Conservation (phyloP, 2,888 invertebrate genomes). For the Drosophila subsilvestris region DNA sequence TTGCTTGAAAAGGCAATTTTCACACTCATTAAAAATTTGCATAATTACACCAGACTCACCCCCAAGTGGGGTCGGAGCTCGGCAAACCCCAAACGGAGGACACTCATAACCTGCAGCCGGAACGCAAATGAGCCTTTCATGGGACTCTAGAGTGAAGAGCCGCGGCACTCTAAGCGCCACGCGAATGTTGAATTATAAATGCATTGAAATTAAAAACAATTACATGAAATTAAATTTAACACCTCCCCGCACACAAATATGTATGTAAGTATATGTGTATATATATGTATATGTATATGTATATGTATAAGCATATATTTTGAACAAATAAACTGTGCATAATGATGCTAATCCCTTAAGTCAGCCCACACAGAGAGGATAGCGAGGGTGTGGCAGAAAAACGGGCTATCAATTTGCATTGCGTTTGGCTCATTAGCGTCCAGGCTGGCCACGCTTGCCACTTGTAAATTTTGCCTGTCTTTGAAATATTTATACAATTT, state of each 20-base stretch:
- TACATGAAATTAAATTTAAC: slow-evolving; percentile 65
- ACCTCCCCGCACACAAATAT: slow-evolving; percentile 30
- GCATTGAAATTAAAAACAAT: slow-evolving; percentile 75
- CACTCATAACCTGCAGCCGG: slow-evolving; percentile 64
- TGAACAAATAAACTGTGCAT: slow-evolving; percentile 70
- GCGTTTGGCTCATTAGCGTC: slow-evolving; percentile 73
- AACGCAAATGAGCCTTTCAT: slow-evolving; percentile 70
- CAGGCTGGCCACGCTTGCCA: slow-evolving; percentile 48
- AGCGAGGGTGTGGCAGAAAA: slow-evolving; percentile 26
- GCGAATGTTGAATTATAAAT: slow-evolving; percentile 69
- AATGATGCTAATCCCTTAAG: slow-evolving; percentile 78
- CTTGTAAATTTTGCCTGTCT: slow-evolving; percentile 54
- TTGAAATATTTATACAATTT: slow-evolving; percentile 56
- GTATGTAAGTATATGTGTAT: neutral
- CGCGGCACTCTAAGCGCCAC: slow-evolving; percentile 45
- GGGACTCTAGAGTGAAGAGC: slow-evolving; percentile 52
- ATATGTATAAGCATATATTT: slow-evolving; percentile 9
- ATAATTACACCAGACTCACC: slow-evolving; percentile 64
- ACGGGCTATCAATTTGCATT: slow-evolving; percentile 72
- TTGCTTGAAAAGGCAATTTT: slow-evolving; percentile 63
- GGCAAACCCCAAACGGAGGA: slow-evolving; percentile 39
- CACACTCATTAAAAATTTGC: slow-evolving; percentile 78
- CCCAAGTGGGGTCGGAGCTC: slow-evolving; percentile 18
- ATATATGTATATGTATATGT: neutral
- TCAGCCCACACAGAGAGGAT: slow-evolving; percentile 23